Base-by-base conservation (phyloP, 1,140 invertebrate genomes). In the Tribolium madens region DNA sequence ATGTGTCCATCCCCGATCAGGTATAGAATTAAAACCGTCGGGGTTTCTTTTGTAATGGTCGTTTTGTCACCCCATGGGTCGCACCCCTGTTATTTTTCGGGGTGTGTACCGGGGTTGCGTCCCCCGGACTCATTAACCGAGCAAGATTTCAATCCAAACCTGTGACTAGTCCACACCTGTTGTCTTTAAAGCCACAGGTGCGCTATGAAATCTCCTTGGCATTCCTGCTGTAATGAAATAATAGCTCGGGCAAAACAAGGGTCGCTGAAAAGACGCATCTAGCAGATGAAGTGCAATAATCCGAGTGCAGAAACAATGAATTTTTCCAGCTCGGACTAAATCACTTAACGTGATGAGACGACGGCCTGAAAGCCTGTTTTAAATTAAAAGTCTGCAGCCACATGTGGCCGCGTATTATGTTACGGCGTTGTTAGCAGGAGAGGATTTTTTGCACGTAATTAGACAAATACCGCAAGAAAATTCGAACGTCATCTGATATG, bases 301-400 rank as follows among this genome's bases (percentile, higher is more conserved):
- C 13, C 48, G 31, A 74, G 72, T 52, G 52, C 50, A 36, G 21
- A 42, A 50, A 57, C 60, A 75, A 64, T 64, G 52, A 64, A 50
- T 57, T 57, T 57, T 50, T 42, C 21, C 48, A 73, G 52, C 52
- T 17, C 3, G 26, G 18, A 33, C 42, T 60, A 33, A 57, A 42
- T 74, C 73, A 64, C 48, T 64, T 64, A 64, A 46, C 21, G n/a
- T 75, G 73, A 75, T 75, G 73, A 75, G 60, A 75, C 42, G 60
- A 75, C 42, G 52, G 31, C 33, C 33, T 75, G 46, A 75, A 75
- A 75, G 73, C 33, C 73, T 75, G 73, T 14, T 64, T 75, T 52
- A 75, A 75, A 75, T 75, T 75, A 75, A 75, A 75, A 46, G 53
- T 75, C 73, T 57, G 17, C 15, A 57, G 26, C 21, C 57, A 75